A percentile compares a stretch with the other conserved stretches of the same genome.
Conservation (phyloP, 2,888 invertebrate genomes). For the Cataglyphis livida region DNA sequence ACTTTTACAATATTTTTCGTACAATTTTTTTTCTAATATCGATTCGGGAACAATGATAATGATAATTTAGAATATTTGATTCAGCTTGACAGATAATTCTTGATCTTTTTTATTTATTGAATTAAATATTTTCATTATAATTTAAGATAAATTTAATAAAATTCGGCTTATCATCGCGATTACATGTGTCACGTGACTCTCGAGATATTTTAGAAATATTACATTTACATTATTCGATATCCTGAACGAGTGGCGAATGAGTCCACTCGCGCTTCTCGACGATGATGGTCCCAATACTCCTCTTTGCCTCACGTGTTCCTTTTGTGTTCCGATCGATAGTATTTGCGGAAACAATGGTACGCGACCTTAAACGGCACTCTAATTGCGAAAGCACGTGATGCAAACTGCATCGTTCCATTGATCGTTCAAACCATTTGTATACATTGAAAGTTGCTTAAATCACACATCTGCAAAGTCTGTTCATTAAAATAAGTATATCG, state of each 20-base stretch:
- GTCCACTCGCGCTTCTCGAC: not conserved
- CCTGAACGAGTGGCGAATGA: conserved; percentile 54
- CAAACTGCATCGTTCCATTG: conserved; percentile 33
- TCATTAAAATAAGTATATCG: conserved; percentile 18
- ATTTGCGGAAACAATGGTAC: conserved; percentile 67
- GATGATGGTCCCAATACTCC: conserved; percentile 60
- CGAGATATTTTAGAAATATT: not conserved
- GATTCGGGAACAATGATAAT: not conserved
- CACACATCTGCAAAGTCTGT: not conserved
- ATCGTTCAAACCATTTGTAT: conserved; percentile 9
- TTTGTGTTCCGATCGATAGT: conserved; percentile 63
- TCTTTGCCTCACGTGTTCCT: conserved; percentile 57
- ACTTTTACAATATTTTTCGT: not conserved
- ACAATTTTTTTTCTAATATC: not conserved
- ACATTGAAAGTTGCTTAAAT: conserved; percentile 6
- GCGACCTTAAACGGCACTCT: conserved; percentile 63
- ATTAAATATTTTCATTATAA: not conserved
- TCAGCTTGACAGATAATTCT: not conserved
- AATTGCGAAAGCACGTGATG: conserved; percentile 59
- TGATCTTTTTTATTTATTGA: not conserved
- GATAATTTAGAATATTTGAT: not conserved
- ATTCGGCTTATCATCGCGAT: not conserved
- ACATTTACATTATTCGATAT: conserved; percentile 18
- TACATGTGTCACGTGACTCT: not conserved
- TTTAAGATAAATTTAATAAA: not conserved